A percentile compares a stretch with the other conserved stretches of the same genome.
Evolutionary conservation across 2,888 invertebrate species (phyloP).

Genomic region (Hypena proboscidalis): DNA sequence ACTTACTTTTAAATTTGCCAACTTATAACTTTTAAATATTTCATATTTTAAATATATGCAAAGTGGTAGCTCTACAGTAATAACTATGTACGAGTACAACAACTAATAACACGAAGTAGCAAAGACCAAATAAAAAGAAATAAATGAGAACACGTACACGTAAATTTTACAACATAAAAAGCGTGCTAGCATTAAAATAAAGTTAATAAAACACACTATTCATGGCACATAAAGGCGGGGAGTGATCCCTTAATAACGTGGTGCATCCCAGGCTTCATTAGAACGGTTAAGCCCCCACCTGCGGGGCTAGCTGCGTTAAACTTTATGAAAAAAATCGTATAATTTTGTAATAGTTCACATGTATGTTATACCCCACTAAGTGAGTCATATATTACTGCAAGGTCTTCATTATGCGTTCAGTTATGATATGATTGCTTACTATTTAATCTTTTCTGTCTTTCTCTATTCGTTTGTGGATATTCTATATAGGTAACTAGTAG

Average conservation of each 20-base stretch:
- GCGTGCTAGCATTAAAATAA: constrained; percentile 53
- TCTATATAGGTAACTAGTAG: too few species aligned
- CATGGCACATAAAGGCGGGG: constrained; percentile 55
- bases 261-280: constrained; percentile 64
- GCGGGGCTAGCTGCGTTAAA: constrained; percentile 37
- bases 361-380: constrained; percentile 6
- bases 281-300: constrained; percentile 53
- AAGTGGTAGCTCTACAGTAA: too few species aligned
- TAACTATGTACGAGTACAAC: not conserved
- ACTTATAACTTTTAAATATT: too few species aligned
- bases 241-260: constrained; percentile 69
- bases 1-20: too few species aligned
- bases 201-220: constrained; percentile 64
- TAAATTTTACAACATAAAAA: constrained; percentile 28
- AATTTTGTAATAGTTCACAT: constrained; percentile 31
- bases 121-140: not conserved
- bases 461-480: too few species aligned
- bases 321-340: constrained; percentile 53
- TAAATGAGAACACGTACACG: not conserved
- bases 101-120: not conserved
- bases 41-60: too few species aligned
- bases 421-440: not conserved
- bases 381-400: not conserved
- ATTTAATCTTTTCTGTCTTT: too few species aligned
- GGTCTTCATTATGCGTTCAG: too few species aligned